Percentiles rank a stretch among this genome's conserved stretches.
Conservation (phyloP, 2,888 invertebrate genomes). For the Dusona sp. region DNA sequence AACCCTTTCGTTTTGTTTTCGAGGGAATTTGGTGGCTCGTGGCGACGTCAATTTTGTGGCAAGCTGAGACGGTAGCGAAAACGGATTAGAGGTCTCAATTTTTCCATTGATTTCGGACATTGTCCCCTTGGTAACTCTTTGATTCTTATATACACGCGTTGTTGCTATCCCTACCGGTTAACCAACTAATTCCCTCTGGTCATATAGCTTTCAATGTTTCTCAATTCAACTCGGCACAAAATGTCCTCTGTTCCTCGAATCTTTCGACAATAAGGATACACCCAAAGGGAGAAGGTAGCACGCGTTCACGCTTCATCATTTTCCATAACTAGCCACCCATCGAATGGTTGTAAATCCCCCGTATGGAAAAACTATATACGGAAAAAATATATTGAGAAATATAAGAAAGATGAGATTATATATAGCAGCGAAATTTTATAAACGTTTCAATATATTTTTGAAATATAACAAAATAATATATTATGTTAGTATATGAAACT, state of each 20-base stretch:
- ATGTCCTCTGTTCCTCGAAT: conserved; percentile 34
- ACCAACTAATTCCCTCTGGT: conserved; percentile 36
- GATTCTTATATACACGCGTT: conserved; percentile 49
- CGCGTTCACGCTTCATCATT: conserved; percentile 39
- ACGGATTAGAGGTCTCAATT: conserved; percentile 55
- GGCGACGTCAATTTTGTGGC: conserved; percentile 6
- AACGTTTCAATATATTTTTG: no score
- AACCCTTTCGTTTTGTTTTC: conserved; percentile 68
- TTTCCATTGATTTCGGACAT: conserved; percentile 32
- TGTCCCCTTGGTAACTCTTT: conserved; percentile 7
- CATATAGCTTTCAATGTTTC: conserved; percentile 39
- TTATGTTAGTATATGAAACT: no score
- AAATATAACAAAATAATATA: no score
- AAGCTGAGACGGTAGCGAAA: conserved; percentile 54
- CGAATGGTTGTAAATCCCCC: conserved; percentile 48
- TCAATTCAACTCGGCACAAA: neutral
- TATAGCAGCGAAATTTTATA: no score
- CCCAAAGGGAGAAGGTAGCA: conserved; percentile 27
- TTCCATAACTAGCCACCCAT: conserved; percentile 23
- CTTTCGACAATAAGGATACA: conserved; percentile 23
- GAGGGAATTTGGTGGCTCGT: conserved; percentile 20
- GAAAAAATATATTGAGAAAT: no score
- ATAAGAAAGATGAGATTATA: no score
- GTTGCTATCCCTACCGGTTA: conserved; percentile 26
- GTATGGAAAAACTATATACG: no score